Percentiles rank a stretch among this genome's conserved stretches.
phyloP scores from a whole-genome alignment of 2,888 invertebrate species.

The Trypoxylon attenuatum region DNA sequence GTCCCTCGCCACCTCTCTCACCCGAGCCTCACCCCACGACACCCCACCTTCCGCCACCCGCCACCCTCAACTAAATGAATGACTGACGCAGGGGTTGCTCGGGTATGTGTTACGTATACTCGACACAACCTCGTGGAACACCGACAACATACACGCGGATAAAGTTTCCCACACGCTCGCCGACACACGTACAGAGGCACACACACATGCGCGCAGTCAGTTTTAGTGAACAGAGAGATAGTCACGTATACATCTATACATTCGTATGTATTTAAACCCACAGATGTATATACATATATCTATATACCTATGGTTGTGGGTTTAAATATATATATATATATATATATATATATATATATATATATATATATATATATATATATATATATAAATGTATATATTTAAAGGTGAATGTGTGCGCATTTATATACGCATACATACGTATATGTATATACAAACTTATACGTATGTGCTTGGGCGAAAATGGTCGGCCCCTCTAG shows the following conservation, averaged over 20 bases:
- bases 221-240: constrained; percentile 31
- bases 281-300: too few relatives aligned
- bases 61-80: constrained; percentile 75
- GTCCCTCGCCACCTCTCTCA: constrained; percentile 76
- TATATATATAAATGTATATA: too few relatives aligned
- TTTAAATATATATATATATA: too few relatives aligned
- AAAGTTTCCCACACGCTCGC: not conserved
- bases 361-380: too few relatives aligned
- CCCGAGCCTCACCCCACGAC: constrained; percentile 75
- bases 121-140: constrained; percentile 37
- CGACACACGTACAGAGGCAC: constrained; percentile 23
- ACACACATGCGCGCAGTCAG: constrained; percentile 35
- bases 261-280: too few relatives aligned
- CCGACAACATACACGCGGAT: constrained; percentile 26
- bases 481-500: constrained; percentile 77
- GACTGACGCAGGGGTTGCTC: constrained; percentile 71
- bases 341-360: too few relatives aligned
- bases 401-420: too few relatives aligned
- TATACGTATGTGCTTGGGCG: constrained; percentile 41
- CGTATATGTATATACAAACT: constrained; percentile 4
- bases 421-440: too few relatives aligned
- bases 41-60: constrained; percentile 78
- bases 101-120: constrained; percentile 62
- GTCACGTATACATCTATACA: constrained; percentile 24
- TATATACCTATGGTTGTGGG: too few relatives aligned